Evolutionary conservation across 2,888 invertebrate genomes (phyloP).

Genomic region (Meta bourneti): DNA sequence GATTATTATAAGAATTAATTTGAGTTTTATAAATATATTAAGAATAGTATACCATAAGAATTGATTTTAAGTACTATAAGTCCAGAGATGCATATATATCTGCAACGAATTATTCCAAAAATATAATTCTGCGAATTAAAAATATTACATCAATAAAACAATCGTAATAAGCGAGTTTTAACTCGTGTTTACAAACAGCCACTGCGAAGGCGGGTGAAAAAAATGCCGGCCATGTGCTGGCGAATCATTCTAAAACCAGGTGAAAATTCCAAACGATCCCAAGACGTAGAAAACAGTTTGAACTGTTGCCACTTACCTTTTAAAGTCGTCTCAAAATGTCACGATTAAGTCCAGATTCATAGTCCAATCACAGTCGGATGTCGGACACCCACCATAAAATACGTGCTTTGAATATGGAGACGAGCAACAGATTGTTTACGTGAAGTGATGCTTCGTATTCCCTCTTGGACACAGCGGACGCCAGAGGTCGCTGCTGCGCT

Average conservation of each 20-base stretch:
- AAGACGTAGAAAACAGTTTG: neutral
- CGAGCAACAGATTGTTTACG: neutral
- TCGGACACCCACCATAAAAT: neutral
- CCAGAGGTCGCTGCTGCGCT: neutral
- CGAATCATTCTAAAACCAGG: neutral
- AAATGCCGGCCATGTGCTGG: neutral
- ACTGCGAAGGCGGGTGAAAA: neutral
- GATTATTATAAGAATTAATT: no score
- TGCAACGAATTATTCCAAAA: no score
- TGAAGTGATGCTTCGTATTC: neutral
- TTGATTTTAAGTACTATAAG: no score
- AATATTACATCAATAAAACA: no score
- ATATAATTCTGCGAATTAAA: no score
- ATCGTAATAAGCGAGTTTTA: no score
- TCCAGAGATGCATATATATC: no score
- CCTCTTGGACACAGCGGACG: neutral
- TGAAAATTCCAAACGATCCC: neutral
- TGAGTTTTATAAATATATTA: no score
- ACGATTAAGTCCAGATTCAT: neutral
- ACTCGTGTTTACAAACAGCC: neutral
- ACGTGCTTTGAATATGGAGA: neutral
- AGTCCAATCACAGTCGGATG: neutral
- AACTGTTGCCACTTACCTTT: neutral
- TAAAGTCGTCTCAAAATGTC: neutral
- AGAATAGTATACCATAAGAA: no score